Base-by-base conservation (phyloP, 2,888 invertebrate species). In the Rotaria socialis region DNA sequence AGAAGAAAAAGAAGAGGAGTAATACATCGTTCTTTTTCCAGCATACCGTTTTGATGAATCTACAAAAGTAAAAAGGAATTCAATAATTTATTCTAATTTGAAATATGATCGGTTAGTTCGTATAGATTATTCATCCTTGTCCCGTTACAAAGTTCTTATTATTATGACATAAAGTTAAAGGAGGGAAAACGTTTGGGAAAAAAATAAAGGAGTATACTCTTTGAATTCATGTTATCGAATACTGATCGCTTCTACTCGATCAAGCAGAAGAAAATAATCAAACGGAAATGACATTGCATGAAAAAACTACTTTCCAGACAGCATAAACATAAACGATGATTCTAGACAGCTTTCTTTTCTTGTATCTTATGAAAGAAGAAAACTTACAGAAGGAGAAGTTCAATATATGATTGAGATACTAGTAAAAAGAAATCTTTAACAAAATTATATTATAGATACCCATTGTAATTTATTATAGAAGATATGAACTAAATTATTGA, bases 191-290 rank as follows among this genome's bases (percentile, higher is more conserved):
- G 35, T 5, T 41, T 11, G 8, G 4, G 27, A 16, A 67, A 14
- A 2, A 67, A 67, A 67, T 19, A 27, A 67, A 35, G 35, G 19
- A 67, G 5, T 27, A 35, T 35, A 67, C 6, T 19, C 35, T 67
- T 67, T 67, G 67, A 67, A 41, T 35, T 35, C 35, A 14, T 67
- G 19, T 19, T 19, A 6, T 35, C 35, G 35, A 3, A 67, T 35
- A 67, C 35, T 16, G 27, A 67, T 67, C 35, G 24, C 35, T 67
- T 67, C 67, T 67, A 67, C 67, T 67, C 67, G 67, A 67, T 67
- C 35, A 67, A 67, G 67, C 67, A 67, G 67, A 67, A 67, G 67
- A 35, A 35, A 41, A 67, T 35, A 67, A 67, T 35, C 19, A 14
- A 67, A 67, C 27, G 16, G 35, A 35, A 27, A 41, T 35, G 16